These are phyloP conservation scores for Sciurus vulgaris DNA, from an alignment of 2,797 vertebrate genomes.

Conservation along the genomic window DNA sequence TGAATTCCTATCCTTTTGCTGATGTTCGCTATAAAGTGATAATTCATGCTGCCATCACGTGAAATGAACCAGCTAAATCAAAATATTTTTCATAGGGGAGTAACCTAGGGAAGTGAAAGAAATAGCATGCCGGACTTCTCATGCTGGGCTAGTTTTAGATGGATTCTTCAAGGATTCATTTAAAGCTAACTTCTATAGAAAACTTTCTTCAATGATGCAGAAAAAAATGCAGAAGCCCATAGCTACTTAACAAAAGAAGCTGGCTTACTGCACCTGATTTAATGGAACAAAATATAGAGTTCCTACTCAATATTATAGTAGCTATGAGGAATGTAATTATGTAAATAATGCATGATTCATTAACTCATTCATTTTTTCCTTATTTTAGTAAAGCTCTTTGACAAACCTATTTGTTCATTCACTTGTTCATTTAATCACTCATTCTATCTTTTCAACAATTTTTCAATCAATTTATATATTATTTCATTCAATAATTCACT, in stretches of 20 bases:
- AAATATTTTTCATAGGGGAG: conserved; percentile 79
- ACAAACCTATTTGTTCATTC: background rate
- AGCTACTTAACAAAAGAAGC: background rate
- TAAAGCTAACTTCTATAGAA: conserved; percentile 61
- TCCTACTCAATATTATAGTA: background rate
- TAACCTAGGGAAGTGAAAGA: conserved; percentile 59
- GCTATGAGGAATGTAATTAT: background rate
- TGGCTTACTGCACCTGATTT: conserved; percentile 11
- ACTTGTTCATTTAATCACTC: background rate
- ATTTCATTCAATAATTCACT: background rate
- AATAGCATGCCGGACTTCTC: conserved; percentile 44
- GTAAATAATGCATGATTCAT: background rate
- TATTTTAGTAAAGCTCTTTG: conserved; percentile 17
- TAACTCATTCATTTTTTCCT: background rate
- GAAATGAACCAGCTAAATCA: conserved; percentile 82
- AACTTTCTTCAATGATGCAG: conserved; percentile 59
- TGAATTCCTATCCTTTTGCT: conserved; percentile 72
- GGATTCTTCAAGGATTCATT: conserved; percentile 68
- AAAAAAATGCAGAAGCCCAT: conserved; percentile 50
- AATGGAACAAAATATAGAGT: background rate
- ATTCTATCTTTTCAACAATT: background rate
- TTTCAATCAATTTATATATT: background rate
- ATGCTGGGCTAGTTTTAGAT: conserved; percentile 69
- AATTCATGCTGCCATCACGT: conserved; percentile 78
- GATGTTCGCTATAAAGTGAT: conserved; percentile 73